Conservation (phyloP, 1,140 invertebrate species). For the Akabosia matsudoensis region DNA sequence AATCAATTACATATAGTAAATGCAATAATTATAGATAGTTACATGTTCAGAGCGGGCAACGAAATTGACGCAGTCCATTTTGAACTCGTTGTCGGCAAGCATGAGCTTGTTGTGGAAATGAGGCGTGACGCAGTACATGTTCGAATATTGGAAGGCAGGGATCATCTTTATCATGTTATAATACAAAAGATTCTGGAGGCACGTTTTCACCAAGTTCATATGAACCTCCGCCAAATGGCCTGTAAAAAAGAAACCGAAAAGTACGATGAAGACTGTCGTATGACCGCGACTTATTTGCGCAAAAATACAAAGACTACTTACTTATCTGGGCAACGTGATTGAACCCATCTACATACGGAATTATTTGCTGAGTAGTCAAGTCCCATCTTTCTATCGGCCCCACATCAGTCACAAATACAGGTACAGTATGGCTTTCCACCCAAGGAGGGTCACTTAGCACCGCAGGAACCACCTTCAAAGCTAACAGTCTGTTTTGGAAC, state of each 20-base stretch:
- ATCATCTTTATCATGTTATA: slow-evolving; percentile 75
- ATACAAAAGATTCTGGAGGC: slow-evolving; percentile 87
- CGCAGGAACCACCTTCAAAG: slow-evolving; percentile 47
- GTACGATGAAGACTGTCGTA: background rate
- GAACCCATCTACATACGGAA: slow-evolving; percentile 86
- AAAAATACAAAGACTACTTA: slow-evolving; percentile 26
- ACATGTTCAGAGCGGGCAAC: slow-evolving; percentile 60
- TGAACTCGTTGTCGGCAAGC: slow-evolving; percentile 65
- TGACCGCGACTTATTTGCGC: too few species aligned
- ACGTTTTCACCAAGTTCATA: slow-evolving; percentile 88
- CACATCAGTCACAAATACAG: slow-evolving; percentile 68
- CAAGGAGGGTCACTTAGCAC: slow-evolving; percentile 63
- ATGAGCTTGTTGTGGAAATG: slow-evolving; percentile 64
- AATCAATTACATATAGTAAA: too few species aligned
- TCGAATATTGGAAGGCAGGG: slow-evolving; percentile 89
- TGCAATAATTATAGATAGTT: slow-evolving; percentile 22
- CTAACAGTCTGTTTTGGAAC: slow-evolving; percentile 40
- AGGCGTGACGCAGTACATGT: slow-evolving; percentile 85
- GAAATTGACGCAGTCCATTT: slow-evolving; percentile 70
- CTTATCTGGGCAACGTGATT: slow-evolving; percentile 80
- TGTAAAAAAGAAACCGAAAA: slow-evolving; percentile 50
- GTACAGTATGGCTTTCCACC: slow-evolving; percentile 86
- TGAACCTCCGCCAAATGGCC: slow-evolving; percentile 83
- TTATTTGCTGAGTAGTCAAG: slow-evolving; percentile 82
- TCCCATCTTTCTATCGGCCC: slow-evolving; percentile 73